Conservation (phyloP, 2,113 vertebrate species). For the Oplegnathus fasciatus region DNA sequence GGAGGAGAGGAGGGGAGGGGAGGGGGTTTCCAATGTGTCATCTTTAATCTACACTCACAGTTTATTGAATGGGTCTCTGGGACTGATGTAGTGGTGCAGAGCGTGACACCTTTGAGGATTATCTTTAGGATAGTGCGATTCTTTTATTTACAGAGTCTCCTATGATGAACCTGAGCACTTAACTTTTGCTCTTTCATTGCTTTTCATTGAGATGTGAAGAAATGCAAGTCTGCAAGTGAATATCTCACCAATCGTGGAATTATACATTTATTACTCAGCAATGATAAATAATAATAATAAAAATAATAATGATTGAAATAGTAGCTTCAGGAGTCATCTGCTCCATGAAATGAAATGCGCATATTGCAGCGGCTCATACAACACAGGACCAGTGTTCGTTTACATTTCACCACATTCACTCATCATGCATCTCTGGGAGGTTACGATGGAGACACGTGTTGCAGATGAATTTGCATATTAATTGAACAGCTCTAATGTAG, state of each 20-base stretch:
- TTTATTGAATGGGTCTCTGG: neutral
- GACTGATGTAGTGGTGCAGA: too few relatives aligned
- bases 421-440: neutral
- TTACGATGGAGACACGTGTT: neutral
- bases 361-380: neutral
- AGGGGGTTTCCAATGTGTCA: neutral
- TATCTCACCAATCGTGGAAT: too few relatives aligned
- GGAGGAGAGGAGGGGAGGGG: too few relatives aligned
- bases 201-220: too few relatives aligned
- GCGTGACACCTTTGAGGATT: neutral
- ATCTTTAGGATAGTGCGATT: too few relatives aligned
- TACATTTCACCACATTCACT: neutral
- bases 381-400: neutral
- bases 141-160: too few relatives aligned
- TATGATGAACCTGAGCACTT: too few relatives aligned
- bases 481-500: neutral
- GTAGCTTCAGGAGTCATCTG: neutral
- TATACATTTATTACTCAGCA: neutral
- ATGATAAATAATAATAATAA: too few relatives aligned
- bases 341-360: neutral
- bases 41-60: neutral
- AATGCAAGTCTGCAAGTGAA: too few relatives aligned
- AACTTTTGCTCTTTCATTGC: neutral
- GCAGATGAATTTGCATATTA: neutral
- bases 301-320: too few relatives aligned